phyloP scores from a whole-genome alignment of 2,888 invertebrate species.

The Harmothoe impar region DNA sequence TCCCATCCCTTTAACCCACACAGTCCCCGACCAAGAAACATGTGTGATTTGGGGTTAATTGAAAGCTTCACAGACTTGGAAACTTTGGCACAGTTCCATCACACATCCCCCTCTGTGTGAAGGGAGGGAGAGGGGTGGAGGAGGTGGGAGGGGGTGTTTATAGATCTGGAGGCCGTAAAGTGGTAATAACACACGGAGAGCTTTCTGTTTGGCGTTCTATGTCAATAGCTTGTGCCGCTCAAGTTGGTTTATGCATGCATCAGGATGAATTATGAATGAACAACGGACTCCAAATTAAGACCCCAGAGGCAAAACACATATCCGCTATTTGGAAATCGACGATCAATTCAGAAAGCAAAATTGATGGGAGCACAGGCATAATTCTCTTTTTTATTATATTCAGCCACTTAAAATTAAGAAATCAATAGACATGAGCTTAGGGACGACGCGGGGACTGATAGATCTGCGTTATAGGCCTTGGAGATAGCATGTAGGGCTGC shows the following conservation, averaged over 20 bases:
- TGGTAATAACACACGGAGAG: constrained; percentile 33
- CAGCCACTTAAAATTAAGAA: constrained; percentile 47
- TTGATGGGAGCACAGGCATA: constrained; percentile 23
- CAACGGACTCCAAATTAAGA: constrained; percentile 57
- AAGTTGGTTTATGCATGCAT: constrained; percentile 50
- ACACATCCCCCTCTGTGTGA: background rate
- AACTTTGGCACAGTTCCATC: background rate
- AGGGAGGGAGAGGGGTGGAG: background rate
- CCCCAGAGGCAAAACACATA: constrained; percentile 54
- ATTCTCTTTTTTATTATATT: constrained; percentile 40
- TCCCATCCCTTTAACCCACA: background rate
- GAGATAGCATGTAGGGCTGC: background rate
- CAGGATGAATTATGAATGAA: constrained; percentile 46
- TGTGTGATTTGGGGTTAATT: background rate
- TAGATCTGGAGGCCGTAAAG: constrained; percentile 29
- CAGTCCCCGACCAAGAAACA: background rate
- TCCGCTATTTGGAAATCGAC: constrained; percentile 43
- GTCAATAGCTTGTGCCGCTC: constrained; percentile 24
- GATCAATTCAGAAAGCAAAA: constrained; percentile 57
- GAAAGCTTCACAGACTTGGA: constrained; percentile 33
- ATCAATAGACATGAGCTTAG: constrained; percentile 49
- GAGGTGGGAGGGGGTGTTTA: constrained; percentile 29
- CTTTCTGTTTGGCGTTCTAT: constrained; percentile 9
- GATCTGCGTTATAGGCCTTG: constrained; percentile 31
- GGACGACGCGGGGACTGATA: background rate